Evolutionary conservation across 2,888 invertebrate genomes (phyloP), one percentile per base, ranked within the genome.

Genomic region (Andrena trimmerana): DNA sequence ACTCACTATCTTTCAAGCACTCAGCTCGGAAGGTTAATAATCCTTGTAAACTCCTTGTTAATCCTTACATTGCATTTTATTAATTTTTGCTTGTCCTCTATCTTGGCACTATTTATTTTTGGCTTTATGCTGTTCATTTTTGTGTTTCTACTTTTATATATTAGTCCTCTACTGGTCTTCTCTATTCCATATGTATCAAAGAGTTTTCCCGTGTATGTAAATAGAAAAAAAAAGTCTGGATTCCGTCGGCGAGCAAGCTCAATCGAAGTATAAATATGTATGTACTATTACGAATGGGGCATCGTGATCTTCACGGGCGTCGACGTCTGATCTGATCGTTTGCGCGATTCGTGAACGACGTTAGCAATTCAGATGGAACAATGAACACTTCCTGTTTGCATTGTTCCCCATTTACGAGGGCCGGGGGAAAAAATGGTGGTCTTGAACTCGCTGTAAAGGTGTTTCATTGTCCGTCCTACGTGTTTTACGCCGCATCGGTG

Each of bases 391-490:
- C 80, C 74, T 78, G 63, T 63, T 78, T 57, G 75, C 79, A 71
- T 79, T 68, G 72, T 79, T 74, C 20, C 7, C n/a, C 65, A 31
- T 80, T 81, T 72, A 78, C 36, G 72, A 68, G 13, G 65, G 16
- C 31, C 66, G 27, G 6, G 59, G 20, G 36, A 2, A 52, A 81
- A 67, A 67, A 57, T 50, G n/a, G 52, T 50, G 71, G 57, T 36
- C 66, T 29, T 10, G 66, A 42, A 52, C 52, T 1, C 20, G 52
- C 71, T 33, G 31, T 78, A 82, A 83, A 75, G 73, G 78, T 82
- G 78, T 83, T 71, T 82, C 78, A 81, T 73, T 83, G 76, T 70
- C n/a, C 77, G 67, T 42, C 81, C 73, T 59, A 57, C 75, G 62
- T 57, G 66, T 76, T 78, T 65, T 63, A 72, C 69, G 77, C 27